Evolutionary conservation across 2,888 invertebrate genomes (phyloP).

Genomic region (Itoplectis maculator): DNA sequence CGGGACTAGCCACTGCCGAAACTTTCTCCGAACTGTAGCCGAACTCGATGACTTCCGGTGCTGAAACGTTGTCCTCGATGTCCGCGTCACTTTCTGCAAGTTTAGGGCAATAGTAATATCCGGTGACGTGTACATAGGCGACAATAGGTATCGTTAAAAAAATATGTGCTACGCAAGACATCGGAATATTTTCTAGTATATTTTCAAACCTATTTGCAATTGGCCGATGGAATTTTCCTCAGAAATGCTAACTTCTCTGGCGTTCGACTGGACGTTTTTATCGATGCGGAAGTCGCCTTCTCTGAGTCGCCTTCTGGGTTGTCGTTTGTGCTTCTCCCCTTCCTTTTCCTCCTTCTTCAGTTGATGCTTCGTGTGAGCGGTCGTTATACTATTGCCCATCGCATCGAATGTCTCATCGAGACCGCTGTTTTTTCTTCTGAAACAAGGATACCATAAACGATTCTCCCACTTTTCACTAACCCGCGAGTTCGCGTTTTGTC

Average conservation of each 20-base stretch:
- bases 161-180: not conserved
- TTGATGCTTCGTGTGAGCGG: slow-evolving; percentile 88
- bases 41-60: slow-evolving; percentile 87
- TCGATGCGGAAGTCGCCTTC: slow-evolving; percentile 52
- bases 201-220: slow-evolving; percentile 71
- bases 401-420: slow-evolving; percentile 76
- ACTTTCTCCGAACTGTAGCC: slow-evolving; percentile 88
- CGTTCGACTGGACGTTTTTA: slow-evolving; percentile 28
- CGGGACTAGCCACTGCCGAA: slow-evolving; percentile 87
- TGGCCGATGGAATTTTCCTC: slow-evolving; percentile 75
- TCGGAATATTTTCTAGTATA: not conserved
- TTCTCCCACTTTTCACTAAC: not conserved
- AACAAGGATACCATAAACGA: slow-evolving; percentile 39
- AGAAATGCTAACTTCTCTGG: slow-evolving; percentile 59
- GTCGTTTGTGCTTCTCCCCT: slow-evolving; percentile 86
- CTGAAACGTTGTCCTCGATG: slow-evolving; percentile 90
- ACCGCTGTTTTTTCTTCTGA: slow-evolving; percentile 75
- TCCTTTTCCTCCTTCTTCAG: slow-evolving; percentile 88
- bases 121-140: not conserved
- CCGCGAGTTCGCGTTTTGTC: slow-evolving; percentile 52
- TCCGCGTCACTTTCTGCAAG: slow-evolving; percentile 91
- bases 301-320: slow-evolving; percentile 34
- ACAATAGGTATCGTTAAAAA: not conserved
- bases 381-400: slow-evolving; percentile 72
- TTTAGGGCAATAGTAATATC: not conserved